Evolutionary conservation across 2,113 vertebrate genomes (phyloP).

Genomic region (Cheirogaleus medius): DNA sequence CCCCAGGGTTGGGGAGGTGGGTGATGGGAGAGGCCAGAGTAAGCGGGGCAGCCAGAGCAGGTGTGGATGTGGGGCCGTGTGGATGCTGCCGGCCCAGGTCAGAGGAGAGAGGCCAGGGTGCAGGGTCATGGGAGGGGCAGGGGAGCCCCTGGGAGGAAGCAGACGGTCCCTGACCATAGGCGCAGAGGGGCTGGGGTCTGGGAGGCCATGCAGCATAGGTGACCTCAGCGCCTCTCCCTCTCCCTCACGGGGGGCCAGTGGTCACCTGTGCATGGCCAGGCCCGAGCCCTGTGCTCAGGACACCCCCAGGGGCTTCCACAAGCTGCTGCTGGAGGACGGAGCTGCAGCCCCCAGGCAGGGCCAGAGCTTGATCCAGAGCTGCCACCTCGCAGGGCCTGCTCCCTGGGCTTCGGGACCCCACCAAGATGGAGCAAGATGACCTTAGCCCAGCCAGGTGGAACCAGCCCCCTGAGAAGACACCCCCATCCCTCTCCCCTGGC

Average conservation of each 20-base stretch:
- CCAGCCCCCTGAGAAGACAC: background rate
- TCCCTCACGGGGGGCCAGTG: background rate
- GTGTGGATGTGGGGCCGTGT: rapidly evolving
- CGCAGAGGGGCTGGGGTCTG: background rate
- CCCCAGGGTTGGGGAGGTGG: background rate
- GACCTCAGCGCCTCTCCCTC: background rate
- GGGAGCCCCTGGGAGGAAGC: background rate
- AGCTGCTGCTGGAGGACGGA: background rate
- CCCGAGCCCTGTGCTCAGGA: background rate
- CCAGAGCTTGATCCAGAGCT: background rate
- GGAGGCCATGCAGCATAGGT: too few species aligned
- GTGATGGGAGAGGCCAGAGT: too few species aligned
- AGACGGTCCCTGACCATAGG: background rate
- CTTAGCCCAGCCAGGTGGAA: background rate
- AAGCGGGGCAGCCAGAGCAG: background rate
- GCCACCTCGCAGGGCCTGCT: background rate
- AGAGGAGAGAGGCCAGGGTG: background rate
- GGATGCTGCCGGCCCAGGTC: background rate
- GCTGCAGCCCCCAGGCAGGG: too few species aligned
- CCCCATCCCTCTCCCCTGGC: background rate
- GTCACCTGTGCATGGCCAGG: background rate
- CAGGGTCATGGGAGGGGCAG: too few species aligned
- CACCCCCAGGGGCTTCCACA: background rate
- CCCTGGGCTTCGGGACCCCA: background rate
- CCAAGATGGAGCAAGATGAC: background rate